A percentile compares a stretch with the other conserved stretches of the same genome.
Evolutionary conservation across 2,888 invertebrate species (phyloP).

Genomic region (Drosophila flavopinicola): DNA sequence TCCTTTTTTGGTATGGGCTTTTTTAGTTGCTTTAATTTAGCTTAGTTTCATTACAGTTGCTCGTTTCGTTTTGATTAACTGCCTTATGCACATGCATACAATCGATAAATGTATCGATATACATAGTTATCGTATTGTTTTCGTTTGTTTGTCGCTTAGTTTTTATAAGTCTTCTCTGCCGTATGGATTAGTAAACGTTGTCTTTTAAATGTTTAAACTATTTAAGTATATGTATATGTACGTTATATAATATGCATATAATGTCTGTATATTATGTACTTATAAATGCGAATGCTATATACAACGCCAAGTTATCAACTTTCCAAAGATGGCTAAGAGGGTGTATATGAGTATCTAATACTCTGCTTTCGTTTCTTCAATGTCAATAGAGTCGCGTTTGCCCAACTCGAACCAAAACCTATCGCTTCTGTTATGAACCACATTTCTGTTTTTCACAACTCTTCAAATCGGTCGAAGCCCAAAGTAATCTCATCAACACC

Average conservation of each 20-base stretch:
- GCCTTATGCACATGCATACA: constrained; percentile 22
- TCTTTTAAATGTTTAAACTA: constrained; percentile 38
- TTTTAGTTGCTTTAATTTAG: constrained; percentile 29
- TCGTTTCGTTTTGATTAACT: constrained; percentile 33
- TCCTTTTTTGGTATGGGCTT: constrained; percentile 3
- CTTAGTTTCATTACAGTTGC: constrained; percentile 41
- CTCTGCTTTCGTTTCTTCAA: not conserved
- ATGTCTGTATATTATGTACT: constrained; percentile 20
- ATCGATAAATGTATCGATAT: constrained; percentile 28
- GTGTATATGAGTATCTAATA: constrained; percentile 4
- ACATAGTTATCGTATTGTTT: constrained; percentile 7
- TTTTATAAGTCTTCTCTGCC: constrained; percentile 72
- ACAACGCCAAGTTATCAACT: constrained; percentile 44
- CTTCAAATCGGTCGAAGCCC: no score
- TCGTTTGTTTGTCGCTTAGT: constrained; percentile 48
- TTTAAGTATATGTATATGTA: constrained; percentile 18
- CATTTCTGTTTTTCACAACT: no score
- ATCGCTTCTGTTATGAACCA: no score
- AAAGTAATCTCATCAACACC: no score
- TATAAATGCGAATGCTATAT: constrained; percentile 57
- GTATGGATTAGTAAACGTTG: constrained; percentile 47
- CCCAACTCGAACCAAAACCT: no score
- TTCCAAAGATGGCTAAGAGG: constrained; percentile 15
- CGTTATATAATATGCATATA: constrained; percentile 33
- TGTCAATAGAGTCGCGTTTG: constrained; percentile 1